Conservation (phyloP, 1,140 invertebrate species). For the honey bee (Apis mellifera) region Amel_HAv3.1 CM009934.2:5255001-5255500, state of each 20-base stretch:
- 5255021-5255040: conserved; percentile 22
- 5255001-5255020: conserved; percentile 39
- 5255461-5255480: conserved; percentile 33
- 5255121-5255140: no score
- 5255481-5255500: conserved; percentile 30
- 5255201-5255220: conserved; percentile 13
- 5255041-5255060: conserved; percentile 15
- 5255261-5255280: conserved; percentile 4
- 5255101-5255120: background rate
- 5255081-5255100: background rate
- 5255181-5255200: background rate
- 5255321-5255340: conserved; percentile 82
- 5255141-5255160: background rate
- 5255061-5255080: conserved; percentile 2
- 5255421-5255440: conserved; percentile 60
- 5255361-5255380: conserved; percentile 87
- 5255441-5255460: conserved; percentile 64
- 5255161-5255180: background rate
- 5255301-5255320: conserved; percentile 15
- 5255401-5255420: conserved; percentile 81
- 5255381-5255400: conserved; percentile 87
- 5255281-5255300: conserved; percentile 8
- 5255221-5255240: conserved; percentile 6
- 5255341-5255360: conserved; percentile 86
- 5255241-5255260: conserved; percentile 7